Evolutionary conservation across 2,797 vertebrate species (phyloP), one percentile per base, ranked within the genome.

Genomic region (Ceyx erithaca): DNA sequence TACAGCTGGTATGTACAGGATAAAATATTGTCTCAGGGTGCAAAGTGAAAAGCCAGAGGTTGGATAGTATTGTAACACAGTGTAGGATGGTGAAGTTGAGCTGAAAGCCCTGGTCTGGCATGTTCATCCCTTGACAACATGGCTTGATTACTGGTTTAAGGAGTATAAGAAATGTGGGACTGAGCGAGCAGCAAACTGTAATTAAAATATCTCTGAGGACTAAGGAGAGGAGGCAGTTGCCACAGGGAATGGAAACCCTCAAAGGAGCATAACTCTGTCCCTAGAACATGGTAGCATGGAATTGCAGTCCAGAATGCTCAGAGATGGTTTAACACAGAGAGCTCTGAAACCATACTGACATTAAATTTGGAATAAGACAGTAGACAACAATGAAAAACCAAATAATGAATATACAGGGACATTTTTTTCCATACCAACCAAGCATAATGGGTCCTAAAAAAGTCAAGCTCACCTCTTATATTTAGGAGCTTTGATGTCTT

Each of bases 111-210:
- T 2, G 9, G 6, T 22, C 86, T 2, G 2, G 33, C 40, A 26
- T 0, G 0, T 48, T 58, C 66, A 33, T 76, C 89, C 59, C 82
- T 85, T 0, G 1, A 41, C 69, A 79, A 79, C 1, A 1, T 0
- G 0, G 35, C 30, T 48, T 76, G 26, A 19, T 90, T 72, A 9
- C 43, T 63, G 18, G 12, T 41, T 4, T 51, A 16, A 82, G 76
- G n/a, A 51, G 6, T 2, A 35, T 28, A 78, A 76, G 55, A 51
- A 68, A 48, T 11, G 61, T 8, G 75, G 82, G 40, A 33, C 2
- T 59, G 76, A 92, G 77, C 14, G 49, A 46, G 49, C 62, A 69
- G 66, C 0, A 1, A 85, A 33, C 61, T 87, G 73, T 69, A 86
- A 79, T 81, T 88, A 77, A 92, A 92, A 75, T 22, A 77, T 18